Evolutionary conservation across 2,888 invertebrate genomes (phyloP), one percentile per base, ranked within the genome.

Genomic region (Eupelmus urozonus): DNA sequence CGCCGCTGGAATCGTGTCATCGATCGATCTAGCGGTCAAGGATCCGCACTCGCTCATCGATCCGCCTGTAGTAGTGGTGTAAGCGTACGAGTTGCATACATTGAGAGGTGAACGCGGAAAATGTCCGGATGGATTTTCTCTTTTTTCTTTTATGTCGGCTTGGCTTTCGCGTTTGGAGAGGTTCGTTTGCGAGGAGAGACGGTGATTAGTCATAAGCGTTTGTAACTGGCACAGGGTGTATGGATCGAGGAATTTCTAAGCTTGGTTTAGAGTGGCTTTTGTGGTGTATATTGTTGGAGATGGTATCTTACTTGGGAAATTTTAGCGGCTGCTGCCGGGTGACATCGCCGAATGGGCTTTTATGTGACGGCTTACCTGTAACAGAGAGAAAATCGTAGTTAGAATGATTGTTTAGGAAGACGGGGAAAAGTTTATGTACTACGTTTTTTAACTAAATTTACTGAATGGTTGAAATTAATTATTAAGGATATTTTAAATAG

Each of bases 1-100:
- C 79, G 74, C 0, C 20, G n/a, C n/a, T 34, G 76, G 75, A 79
- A 79, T 76, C 69, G 72, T 76, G 76, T 40, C 79, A 63, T 53
- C 76, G 72, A 76, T 67, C 63, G 29, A 76, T 55, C 63, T 71
- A 53, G 18, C 62, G 60, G 34, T n/a, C 20, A 23, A 51, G 63
- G 51, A 71, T 29, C 13, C 40, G 16, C 2, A 29, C 27, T n/a
- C 20, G 2, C 49, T n/a, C 34, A 57, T 63, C 25, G 60, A 72
- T 66, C 49, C 42, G 29, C 70, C 65, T 70, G 57, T 65, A 57
- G 63, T 25, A 70, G 63, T 76, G 70, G 13, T 16, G 40, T 40
- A 2, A 20, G 11, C 20, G 20, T 29, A 65, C n/a, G 25, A 51
- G 34, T 42, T 2, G 20, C 59, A 11, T 45, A 16, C 3, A 59